These are phyloP conservation scores for Anoura caudifer DNA, from an alignment of 2,113 vertebrate species.

Conservation along the genomic window DNA sequence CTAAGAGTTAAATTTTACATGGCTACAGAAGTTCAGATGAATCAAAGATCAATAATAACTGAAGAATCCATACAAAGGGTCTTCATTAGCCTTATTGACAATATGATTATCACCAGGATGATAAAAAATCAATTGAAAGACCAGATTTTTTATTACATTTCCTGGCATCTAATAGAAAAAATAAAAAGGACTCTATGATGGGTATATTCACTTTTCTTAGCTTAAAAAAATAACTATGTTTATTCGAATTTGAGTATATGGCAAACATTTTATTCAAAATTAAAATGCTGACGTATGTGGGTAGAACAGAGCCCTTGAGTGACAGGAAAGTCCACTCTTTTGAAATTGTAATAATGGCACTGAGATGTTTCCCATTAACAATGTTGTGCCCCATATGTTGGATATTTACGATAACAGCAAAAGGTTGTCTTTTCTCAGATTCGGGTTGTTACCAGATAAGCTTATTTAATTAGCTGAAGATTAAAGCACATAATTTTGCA, in stretches of 20 bases:
- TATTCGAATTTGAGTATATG: neutral
- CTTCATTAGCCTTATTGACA: neutral
- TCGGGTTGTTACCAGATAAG: neutral
- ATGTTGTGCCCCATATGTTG: neutral
- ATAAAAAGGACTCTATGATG: neutral
- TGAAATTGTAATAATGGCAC: neutral
- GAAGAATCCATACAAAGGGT: neutral
- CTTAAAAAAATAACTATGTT: neutral
- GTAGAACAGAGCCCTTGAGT: neutral
- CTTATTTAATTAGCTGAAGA: neutral
- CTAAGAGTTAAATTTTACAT: neutral
- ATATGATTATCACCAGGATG: neutral
- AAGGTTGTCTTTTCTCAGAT: neutral
- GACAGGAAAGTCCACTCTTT: neutral
- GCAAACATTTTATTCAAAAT: neutral
- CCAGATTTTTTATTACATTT: neutral
- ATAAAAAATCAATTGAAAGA: neutral
- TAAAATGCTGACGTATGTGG: neutral
- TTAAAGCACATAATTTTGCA: neutral
- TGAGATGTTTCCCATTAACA: neutral
- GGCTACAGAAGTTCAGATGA: neutral
- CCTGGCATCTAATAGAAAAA: neutral
- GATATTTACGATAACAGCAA: neutral
- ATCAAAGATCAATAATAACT: neutral
- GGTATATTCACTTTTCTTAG: neutral